Base-by-base conservation (phyloP, 1,140 invertebrate species). In the Drosophila simulans region DNA sequence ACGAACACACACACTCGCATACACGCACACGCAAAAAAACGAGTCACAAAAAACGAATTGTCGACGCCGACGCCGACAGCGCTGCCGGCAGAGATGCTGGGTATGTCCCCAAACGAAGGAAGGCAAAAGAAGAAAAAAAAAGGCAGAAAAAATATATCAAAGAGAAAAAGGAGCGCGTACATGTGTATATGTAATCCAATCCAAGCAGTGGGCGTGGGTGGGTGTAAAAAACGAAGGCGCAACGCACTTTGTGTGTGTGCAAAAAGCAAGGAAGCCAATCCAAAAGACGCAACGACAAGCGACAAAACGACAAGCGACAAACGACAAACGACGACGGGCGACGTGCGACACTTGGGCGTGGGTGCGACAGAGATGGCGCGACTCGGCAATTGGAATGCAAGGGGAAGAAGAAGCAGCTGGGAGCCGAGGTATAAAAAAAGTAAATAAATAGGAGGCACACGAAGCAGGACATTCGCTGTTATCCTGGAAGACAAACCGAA, bases 21-120 rank as follows among this genome's bases (percentile, higher is more conserved):
- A 63, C 48, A 31, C 42, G 60, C 45, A 35, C 53, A 64, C 57
- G 60, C 35, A 75, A 85, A 69, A 79, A 83, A 80, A 74, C 81
- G 81, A 85, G 68, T 65, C 65, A 68, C 53, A 82, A 88, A 88
- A 86, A 88, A 86, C 83, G 70, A 86, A 82, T 82, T 88, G 83
- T 82, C 78, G 78, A 71, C 72, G 69, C 73, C 49, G 60, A 25
- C 20, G 57, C 10, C 42, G 58, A 34, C 71, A 15, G 66, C 27
- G 57, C 52, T 43, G 56, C 58, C 57, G 11, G 76, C 42, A 77
- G 72, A 77, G 72, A 80, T 85, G 84, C 81, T 82, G 80, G 68
- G 82, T 31, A 31, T 31, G 31, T 31, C 31, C 31, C 31, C 31
- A 31, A 31, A 31, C 31, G 31, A 31, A 31, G 31, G 31, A 31